Base-by-base conservation (phyloP, 2,113 vertebrate genomes). In the Artemisiospiza belli region DNA sequence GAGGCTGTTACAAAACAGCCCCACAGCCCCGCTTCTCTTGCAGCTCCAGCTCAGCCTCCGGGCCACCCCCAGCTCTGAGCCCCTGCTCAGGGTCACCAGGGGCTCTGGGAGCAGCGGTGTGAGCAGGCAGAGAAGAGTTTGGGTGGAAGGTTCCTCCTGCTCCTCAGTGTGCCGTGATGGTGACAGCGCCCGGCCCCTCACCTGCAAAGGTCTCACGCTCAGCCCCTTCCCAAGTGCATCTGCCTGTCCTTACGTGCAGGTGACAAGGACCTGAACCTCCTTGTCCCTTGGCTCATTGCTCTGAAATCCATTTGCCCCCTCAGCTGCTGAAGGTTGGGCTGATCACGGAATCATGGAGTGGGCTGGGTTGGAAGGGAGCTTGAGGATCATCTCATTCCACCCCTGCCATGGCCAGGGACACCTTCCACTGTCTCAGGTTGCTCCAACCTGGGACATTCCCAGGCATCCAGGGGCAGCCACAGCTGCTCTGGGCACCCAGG, bases 1-100 rank as follows among this genome's bases (percentile, higher is more conserved):
- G 9, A 54, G 33, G 31, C 37, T n/a, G 72, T 94, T 95, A 92
- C 81, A 84, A 92, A 96, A 93, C 95, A 89, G 91, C 55, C 87
- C 93, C 5, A 93, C 95, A 89, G 91, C 55, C 87, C 93, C 5
- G 54, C 75, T 96, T 59, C 94, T 33, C 78, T 33, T 64, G 3
- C 92, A 30, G 68, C 35, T 57, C 47, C 82, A 5, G 31, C 95
- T 58, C 5, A 1, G 35, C 87, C 70, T 39, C 31, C 1, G 0
- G 46, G 44, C 61, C 51, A 46, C 6, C 51, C 78, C 49, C 49
- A 41, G 11, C 64, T 23, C 24, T 0, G 1, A 59, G 46, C 22
- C 72, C 43, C 57, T 19, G 4, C 20, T 14, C 28, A 0, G 62
- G 51, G 54, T 83, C 76, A 27, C 33, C 3, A 0, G 70, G 6